phyloP scores from a whole-genome alignment of 2,888 invertebrate species.

The Erebia aethiops region DNA sequence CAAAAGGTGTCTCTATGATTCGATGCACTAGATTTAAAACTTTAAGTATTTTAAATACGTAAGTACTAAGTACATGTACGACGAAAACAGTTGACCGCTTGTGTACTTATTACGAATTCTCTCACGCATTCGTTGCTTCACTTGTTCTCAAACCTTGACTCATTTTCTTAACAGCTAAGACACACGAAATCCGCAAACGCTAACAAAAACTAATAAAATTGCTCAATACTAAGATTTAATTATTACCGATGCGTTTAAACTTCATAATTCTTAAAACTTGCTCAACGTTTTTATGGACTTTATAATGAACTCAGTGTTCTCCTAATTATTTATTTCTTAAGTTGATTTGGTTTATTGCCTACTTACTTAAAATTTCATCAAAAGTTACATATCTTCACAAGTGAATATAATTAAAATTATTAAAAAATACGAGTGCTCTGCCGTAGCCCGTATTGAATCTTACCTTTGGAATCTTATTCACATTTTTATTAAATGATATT shows the following conservation, averaged over 20 bases:
- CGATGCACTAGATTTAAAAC: too few species aligned
- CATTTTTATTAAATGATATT: too few species aligned
- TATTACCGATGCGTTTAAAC: slow-evolving; percentile 14
- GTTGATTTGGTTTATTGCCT: not conserved
- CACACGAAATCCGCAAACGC: slow-evolving; percentile 39
- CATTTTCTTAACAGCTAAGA: slow-evolving; percentile 57
- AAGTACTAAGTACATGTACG: not conserved
- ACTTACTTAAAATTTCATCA: not conserved
- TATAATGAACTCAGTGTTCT: not conserved
- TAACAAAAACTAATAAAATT: slow-evolving; percentile 32
- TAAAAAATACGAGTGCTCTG: too few species aligned
- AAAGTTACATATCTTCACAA: not conserved
- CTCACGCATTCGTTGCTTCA: slow-evolving; percentile 63
- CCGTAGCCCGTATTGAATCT: too few species aligned
- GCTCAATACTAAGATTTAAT: slow-evolving; percentile 28
- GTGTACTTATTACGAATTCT: slow-evolving; percentile 54
- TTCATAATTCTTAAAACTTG: slow-evolving; percentile 2
- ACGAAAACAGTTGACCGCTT: slow-evolving; percentile 25
- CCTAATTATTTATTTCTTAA: not conserved
- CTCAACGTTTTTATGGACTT: not conserved
- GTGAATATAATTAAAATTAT: too few species aligned
- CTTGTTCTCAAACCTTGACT: slow-evolving; percentile 61
- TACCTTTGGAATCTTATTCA: too few species aligned
- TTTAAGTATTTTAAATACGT: not conserved
- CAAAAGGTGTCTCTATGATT: too few species aligned